Evolutionary conservation across 2,113 vertebrate species (phyloP), one percentile per base, ranked within the genome.

Genomic region (Xiphias gladius): DNA sequence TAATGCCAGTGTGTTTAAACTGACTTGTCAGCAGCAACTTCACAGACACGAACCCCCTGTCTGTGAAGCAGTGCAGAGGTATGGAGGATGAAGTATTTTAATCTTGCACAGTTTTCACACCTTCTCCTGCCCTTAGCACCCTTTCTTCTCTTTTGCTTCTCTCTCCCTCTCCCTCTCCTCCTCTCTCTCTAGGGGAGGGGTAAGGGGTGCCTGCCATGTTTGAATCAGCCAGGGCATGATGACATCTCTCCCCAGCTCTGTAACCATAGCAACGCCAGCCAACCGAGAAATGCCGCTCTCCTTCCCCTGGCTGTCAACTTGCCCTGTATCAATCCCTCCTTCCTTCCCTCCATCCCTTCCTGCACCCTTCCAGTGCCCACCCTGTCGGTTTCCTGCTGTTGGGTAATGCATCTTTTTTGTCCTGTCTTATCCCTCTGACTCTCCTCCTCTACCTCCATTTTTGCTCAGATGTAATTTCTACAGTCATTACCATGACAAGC

Each of bases 201-300:
- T 79, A 91, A 89, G 70, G 88, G 87, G 83, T 82, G 84, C 74
- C 86, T 88, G 80, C 87, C 84, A 87, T 72, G 84, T 94, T 91
- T 92, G 91, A 93, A 94, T 94, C 94, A 94, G 95, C 88, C 93
- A 79, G 89, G 91, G 92, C 90, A 90, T 88, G 85, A 95, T 94
- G 95, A 96, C 93, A 94, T 95, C 88, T 84, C 88, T 93, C 84
- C 89, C 90, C 87, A 63, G 91, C 92, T 85, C 90, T 88, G 94
- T 96, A 92, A 86, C 95, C 93, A 96, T 95, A 92, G 94, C 77
- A 94, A 96, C 93, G 58, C 79, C 91, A 94, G 91, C 88, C 92
- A 94, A 90, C 92, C 91, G 86, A 93, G 93, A 94, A 94, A 92
- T 89, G 84, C 86, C 28, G 65, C 77, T 90, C 89, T 88, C 85